Evolutionary conservation across 2,797 vertebrate genomes (phyloP), one percentile per base, ranked within the genome.

Genomic region (Eutrigla gurnardus): DNA sequence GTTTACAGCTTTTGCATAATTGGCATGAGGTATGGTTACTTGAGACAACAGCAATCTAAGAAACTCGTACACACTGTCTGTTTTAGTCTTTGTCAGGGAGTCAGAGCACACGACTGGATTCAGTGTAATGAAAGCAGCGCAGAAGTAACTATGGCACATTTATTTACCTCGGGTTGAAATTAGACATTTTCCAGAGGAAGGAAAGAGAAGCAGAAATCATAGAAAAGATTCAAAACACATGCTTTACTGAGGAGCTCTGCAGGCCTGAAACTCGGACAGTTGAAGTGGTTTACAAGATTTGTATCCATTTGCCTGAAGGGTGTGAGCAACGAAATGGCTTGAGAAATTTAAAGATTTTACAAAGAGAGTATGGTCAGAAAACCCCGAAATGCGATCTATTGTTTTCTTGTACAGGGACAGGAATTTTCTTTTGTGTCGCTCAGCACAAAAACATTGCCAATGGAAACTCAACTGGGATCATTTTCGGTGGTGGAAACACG

Each of bases 221-320:
- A 73, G 58, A 47, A 68, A 43, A 83, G 83, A 90, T 91, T 89
- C 75, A 84, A 91, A 93, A 88, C 93, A 93, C 91, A 75, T 93
- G 91, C 53, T 76, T 60, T 13, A 7, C 36, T 18, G 65, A 80
- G 76, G 2, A 17, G 73, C 80, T 70, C 33, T 42, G 72, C 37
- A 62, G 64, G 73, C 45, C 77, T 63, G 58, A 73, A 79, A 68
- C 40, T 54, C 14, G 13, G 65, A 77, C 62, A 71, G 71, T 69
- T 71, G 55, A 87, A 86, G 77, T 70, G 66, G 70, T 85, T 86
- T 60, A 47, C 15, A 36, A 69, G 61, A 77, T 71, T 58, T 35
- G 5, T 10, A 80, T 82, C 65, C 33, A n/a, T 65, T 81, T 12
- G 68, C 72, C 67, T 60, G 65, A 80, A 79, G 73, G 75, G 68